Conservation (phyloP, 1,140 invertebrate species). For the Probaryconus sp. region DNA sequence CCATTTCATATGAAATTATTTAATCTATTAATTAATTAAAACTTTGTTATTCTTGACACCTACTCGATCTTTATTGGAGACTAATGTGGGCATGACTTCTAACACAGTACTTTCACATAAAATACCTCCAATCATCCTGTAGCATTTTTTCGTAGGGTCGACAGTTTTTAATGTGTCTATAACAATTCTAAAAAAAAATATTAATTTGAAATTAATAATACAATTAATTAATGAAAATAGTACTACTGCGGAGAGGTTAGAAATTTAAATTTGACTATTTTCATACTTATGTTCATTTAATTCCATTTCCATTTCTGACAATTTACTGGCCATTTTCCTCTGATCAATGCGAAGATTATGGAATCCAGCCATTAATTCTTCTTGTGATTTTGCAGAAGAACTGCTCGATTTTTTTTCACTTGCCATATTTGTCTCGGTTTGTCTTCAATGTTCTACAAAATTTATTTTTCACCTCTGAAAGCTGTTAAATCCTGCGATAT, state of each 20-base stretch:
- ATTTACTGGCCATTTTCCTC: slow-evolving; percentile 88
- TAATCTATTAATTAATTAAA: too few species aligned
- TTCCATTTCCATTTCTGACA: slow-evolving; percentile 94
- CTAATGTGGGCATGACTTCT: slow-evolving; percentile 91
- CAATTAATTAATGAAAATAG: slow-evolving; percentile 11
- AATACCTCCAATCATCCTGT: slow-evolving; percentile 94
- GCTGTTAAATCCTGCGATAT: too few species aligned
- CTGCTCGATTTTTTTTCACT: slow-evolving; percentile 48
- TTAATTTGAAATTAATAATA: not conserved
- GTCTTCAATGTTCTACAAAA: too few species aligned
- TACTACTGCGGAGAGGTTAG: slow-evolving; percentile 37
- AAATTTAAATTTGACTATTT: slow-evolving; percentile 14
- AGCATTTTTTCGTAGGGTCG: slow-evolving; percentile 92
- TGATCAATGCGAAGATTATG: slow-evolving; percentile 93
- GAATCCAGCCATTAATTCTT: slow-evolving; percentile 92
- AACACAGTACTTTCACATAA: slow-evolving; percentile 95
- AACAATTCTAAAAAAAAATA: slow-evolving; percentile 87
- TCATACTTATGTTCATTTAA: slow-evolving; percentile 96
- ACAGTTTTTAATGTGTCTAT: slow-evolving; percentile 94
- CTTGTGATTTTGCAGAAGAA: slow-evolving; percentile 76
- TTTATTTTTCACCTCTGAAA: too few species aligned
- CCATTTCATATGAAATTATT: too few species aligned
- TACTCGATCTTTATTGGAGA: slow-evolving; percentile 90
- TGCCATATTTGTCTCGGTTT: slow-evolving; percentile 56
- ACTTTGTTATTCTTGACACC: too few species aligned